Percentiles rank a stretch among this genome's conserved stretches.
Conservation (phyloP, 2,797 vertebrate genomes). For the Oceanodroma leucorhoa region DNA sequence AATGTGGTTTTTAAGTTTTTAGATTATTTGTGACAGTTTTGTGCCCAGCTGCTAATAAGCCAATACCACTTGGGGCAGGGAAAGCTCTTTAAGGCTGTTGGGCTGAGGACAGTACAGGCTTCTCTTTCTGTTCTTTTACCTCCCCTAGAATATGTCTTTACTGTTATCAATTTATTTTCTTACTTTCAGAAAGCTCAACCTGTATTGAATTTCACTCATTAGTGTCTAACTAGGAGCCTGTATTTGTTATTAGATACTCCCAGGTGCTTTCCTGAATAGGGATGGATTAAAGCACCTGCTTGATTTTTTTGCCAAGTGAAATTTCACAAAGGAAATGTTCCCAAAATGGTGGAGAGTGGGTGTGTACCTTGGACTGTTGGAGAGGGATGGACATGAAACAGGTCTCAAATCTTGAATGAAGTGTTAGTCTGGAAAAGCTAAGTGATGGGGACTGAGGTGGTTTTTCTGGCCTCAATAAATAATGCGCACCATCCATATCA, state of each 20-base stretch:
- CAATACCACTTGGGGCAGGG: not conserved
- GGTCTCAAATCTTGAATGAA: not conserved
- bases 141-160: not conserved
- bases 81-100: not conserved
- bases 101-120: not conserved
- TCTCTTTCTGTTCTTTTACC: not conserved
- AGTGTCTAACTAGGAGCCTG: not conserved
- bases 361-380: not conserved
- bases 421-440: not conserved
- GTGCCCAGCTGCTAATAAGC: not conserved
- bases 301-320: not conserved
- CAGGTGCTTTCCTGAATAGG: not conserved
- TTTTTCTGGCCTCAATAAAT: constrained; percentile 21
- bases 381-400: not conserved
- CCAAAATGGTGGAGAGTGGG: not conserved
- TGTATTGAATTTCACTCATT: not conserved
- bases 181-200: not conserved
- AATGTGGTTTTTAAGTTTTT: not conserved
- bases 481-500: not conserved
- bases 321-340: not conserved
- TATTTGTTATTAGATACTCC: not conserved
- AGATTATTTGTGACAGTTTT: not conserved
- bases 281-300: not conserved
- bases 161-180: not conserved
- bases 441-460: not conserved